Percentiles rank a stretch among this genome's conserved stretches.
Evolutionary conservation across 2,113 vertebrate genomes (phyloP).

Genomic region (Thermophis baileyi): DNA sequence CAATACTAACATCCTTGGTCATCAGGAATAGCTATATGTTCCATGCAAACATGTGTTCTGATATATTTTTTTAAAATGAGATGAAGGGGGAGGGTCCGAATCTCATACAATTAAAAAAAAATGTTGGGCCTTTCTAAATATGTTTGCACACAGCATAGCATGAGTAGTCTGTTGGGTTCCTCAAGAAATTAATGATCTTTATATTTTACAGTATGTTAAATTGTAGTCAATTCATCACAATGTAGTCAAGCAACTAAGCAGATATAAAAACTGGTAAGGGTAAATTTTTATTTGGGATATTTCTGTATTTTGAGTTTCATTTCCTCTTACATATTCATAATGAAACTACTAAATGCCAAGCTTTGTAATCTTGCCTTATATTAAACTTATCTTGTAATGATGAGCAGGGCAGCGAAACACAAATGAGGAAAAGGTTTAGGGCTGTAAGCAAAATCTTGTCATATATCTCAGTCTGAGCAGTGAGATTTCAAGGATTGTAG

Average conservation of each 20-base stretch:
- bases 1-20: not conserved
- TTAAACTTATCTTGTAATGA: not conserved
- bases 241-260: not conserved
- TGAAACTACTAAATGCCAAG: not conserved
- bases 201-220: not conserved
- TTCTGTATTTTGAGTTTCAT: not conserved
- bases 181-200: not conserved
- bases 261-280: not conserved
- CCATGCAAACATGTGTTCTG: not conserved
- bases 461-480: not conserved
- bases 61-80: no score
- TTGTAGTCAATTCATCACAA: not conserved
- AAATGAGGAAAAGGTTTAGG: not conserved
- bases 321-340: not conserved
- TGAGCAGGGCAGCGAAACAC: not conserved
- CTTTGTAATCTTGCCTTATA: not conserved
- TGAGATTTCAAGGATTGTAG: not conserved
- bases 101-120: not conserved
- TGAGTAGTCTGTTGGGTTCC: not conserved
- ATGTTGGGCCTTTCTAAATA: not conserved
- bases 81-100: not conserved
- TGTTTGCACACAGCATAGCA: not conserved
- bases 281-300: not conserved
- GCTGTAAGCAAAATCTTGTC: not conserved
- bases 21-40: not conserved